These are phyloP conservation scores for Lepidochrysops patricia DNA, from an alignment of 2,888 invertebrate genomes.

Conservation along the genomic window DNA sequence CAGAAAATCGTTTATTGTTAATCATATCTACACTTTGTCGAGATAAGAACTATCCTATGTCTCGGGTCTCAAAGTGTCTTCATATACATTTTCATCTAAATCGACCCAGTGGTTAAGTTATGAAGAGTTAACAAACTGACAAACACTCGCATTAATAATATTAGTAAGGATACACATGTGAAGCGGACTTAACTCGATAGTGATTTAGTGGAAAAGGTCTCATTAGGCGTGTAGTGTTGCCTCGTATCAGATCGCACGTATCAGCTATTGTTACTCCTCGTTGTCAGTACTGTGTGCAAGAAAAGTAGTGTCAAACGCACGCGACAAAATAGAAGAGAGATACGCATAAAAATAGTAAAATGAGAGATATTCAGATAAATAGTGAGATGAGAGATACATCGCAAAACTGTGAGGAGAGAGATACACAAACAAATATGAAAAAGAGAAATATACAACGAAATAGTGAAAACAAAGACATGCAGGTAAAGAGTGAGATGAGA, in stretches of 20 bases:
- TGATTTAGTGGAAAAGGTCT: not conserved
- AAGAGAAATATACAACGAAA: not conserved
- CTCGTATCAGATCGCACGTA: not conserved
- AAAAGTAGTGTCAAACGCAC: not conserved
- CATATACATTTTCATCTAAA: no score
- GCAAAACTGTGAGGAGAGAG: not conserved
- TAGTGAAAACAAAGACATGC: not conserved
- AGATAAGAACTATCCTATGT: not conserved
- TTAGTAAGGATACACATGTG: no score
- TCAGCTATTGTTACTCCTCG: not conserved
- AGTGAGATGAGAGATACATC: not conserved
- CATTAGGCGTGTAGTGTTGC: not conserved
- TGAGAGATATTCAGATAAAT: not conserved
- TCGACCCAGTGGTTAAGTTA: no score
- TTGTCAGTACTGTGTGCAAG: no score
- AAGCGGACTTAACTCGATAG: not conserved
- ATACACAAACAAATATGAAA: no score
- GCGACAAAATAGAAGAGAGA: not conserved
- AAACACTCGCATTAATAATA: no score
- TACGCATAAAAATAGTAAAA: not conserved
- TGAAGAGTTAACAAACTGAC: no score
- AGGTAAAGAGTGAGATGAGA: not conserved
- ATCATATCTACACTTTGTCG: no score
- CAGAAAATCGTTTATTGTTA: not conserved
- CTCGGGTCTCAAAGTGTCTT: no score